Base-by-base conservation (phyloP, 2,113 vertebrate genomes). In the Rhea americana region DNA sequence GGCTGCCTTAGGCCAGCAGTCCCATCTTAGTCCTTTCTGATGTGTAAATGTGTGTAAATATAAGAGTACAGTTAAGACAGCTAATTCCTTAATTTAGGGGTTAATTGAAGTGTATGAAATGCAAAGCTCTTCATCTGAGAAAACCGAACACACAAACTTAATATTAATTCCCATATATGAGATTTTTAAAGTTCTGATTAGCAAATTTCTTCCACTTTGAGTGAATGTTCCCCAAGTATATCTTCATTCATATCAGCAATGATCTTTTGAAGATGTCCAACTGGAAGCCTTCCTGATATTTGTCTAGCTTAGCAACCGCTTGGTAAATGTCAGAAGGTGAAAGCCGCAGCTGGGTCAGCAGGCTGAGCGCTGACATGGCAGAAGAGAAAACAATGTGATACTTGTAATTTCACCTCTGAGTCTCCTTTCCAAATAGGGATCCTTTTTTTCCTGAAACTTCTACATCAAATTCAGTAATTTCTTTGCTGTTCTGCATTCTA, bases 261-360 rank as follows among this genome's bases (percentile, higher is more conserved):
- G 17, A 32, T 50, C 71, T 72, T 85, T 41, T 43, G 19, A 66
- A 74, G 48, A 85, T 91, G 61, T 63, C 55, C 82, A 73, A 4
- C 11, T 86, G 78, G 74, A 82, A 48, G 12, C n/a, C 71, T 93
- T 96, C 70, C 73, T 91, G 58, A 70, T 37, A 89, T 59, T 80
- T 75, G 85, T 74, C 71, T 86, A 67, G 61, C 66, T 94, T 81
- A 94, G 67, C 20, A 71, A 87, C 20, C 11, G 10, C 87, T 95
- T 89, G 51, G 77, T 90, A 95, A 94, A 95, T 88, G 79, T 93
- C 83, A 90, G 72, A 94, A 67, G n/a, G 66, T 63, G 91, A 85
- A 94, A 59, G 11, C 53, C 71, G 68, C 62, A 78, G 45, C 48
- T 4, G 9, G 16, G 43, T 95, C 72, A 86, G 81, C 47, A 90